These are phyloP conservation scores for Grapholita molesta DNA, from an alignment of 1,140 invertebrate genomes.

Conservation along the genomic window DNA sequence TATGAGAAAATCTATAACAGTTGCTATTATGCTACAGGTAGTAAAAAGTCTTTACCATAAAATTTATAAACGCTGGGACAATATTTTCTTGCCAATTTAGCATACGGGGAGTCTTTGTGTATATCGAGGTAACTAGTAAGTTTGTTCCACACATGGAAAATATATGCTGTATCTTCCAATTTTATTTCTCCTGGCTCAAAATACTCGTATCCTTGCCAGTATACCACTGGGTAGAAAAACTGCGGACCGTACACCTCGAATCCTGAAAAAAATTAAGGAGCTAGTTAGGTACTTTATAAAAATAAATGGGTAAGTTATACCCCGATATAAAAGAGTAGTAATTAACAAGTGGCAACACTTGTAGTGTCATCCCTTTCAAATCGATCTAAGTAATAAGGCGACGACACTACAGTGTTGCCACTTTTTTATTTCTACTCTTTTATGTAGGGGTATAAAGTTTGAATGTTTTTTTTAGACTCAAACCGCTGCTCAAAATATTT, in stretches of 20 bases:
- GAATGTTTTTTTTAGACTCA: no score
- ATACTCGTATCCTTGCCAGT: slow-evolving; percentile 21
- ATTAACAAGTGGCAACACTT: no score
- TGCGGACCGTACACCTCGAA: slow-evolving; percentile 41
- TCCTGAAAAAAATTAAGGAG: slow-evolving; percentile 33
- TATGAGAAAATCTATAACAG: no score
- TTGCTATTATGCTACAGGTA: background rate
- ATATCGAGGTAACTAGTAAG: slow-evolving; percentile 24
- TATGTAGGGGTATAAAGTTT: no score
- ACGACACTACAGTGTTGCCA: no score
- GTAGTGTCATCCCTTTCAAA: no score
- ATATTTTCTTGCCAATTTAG: slow-evolving; percentile 34
- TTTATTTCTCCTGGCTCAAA: slow-evolving; percentile 29
- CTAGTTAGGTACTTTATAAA: no score
- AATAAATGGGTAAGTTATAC: no score
- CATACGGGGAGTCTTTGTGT: slow-evolving; percentile 28
- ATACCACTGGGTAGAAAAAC: slow-evolving; percentile 36
- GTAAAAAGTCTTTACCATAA: slow-evolving; percentile 23
- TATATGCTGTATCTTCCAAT: slow-evolving; percentile 23
- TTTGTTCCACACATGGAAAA: slow-evolving; percentile 39
- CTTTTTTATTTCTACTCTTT: no score
- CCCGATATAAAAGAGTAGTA: background rate
- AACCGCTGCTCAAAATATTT: no score
- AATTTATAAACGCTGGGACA: slow-evolving; percentile 32
- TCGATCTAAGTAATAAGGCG: no score